Percentiles rank a stretch among this genome's conserved stretches.
Conservation (phyloP, 2,797 vertebrate genomes). For the Gymnopithys bicolor region DNA sequence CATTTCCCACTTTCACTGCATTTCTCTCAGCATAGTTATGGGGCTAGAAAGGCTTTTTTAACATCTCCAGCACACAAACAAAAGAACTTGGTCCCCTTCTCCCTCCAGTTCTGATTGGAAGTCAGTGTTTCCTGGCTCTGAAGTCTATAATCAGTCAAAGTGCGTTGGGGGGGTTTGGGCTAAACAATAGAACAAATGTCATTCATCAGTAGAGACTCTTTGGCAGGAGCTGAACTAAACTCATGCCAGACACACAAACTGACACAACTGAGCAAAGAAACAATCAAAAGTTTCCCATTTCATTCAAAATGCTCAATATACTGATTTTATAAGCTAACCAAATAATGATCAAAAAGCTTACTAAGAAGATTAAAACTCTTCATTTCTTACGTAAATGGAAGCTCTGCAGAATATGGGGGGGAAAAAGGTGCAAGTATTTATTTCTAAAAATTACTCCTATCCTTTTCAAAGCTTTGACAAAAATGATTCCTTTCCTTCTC, state of each 20-base stretch:
- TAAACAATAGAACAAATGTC: constrained; percentile 30
- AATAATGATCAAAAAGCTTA: background rate
- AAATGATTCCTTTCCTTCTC: background rate
- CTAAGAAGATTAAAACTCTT: background rate
- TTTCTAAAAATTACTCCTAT: background rate
- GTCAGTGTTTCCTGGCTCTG: constrained; percentile 18
- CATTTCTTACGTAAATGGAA: background rate
- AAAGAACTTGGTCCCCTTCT: background rate
- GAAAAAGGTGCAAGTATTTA: background rate
- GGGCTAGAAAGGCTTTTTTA: background rate
- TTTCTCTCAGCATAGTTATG: background rate
- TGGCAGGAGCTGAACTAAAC: background rate
- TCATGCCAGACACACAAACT: background rate
- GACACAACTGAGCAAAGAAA: background rate
- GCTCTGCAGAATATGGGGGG: background rate
- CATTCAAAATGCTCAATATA: background rate
- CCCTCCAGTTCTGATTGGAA: background rate
- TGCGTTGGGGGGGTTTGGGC: background rate
- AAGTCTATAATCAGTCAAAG: constrained; percentile 21
- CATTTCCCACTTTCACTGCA: background rate
- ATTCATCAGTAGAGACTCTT: constrained; percentile 3
- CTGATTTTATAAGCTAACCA: background rate
- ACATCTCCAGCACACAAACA: background rate
- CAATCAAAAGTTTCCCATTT: background rate
- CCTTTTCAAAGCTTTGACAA: background rate